Conservation (phyloP, 2,797 vertebrate genomes). For the Glossophaga mutica region DNA sequence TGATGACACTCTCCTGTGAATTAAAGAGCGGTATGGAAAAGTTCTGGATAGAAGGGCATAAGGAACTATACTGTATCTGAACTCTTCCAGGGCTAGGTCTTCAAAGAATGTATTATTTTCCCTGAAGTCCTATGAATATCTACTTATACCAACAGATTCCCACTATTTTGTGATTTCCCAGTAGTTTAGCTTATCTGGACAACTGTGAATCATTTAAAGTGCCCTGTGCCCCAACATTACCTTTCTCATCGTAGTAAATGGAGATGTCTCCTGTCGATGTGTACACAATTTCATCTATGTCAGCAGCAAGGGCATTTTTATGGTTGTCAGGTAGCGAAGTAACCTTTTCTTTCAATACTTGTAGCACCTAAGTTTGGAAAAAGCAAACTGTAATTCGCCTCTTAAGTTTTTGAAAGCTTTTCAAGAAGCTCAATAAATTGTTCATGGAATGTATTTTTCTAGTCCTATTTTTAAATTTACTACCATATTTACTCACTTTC, state of each 20-base stretch:
- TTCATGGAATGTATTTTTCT: constrained; percentile 28
- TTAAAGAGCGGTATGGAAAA: neutral
- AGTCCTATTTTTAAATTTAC: constrained; percentile 32
- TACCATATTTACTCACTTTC: neutral
- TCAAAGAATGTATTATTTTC: neutral
- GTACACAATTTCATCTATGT: constrained; percentile 90
- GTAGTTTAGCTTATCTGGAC: neutral
- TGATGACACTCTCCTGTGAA: neutral
- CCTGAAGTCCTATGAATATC: neutral
- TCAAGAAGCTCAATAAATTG: neutral
- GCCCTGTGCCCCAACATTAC: constrained; percentile 78
- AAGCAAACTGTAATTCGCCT: constrained; percentile 37
- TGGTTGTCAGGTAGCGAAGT: constrained; percentile 84
- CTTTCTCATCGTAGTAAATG: constrained; percentile 92
- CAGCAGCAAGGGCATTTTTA: constrained; percentile 89
- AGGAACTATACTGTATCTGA: neutral
- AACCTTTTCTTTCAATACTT: constrained; percentile 90
- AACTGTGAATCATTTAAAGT: neutral
- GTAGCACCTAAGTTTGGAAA: constrained; percentile 86
- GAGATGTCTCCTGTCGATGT: constrained; percentile 88
- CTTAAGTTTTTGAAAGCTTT: neutral
- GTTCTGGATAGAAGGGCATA: neutral
- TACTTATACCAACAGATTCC: neutral
- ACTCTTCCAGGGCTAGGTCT: neutral
- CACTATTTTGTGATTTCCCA: neutral